Conservation (phyloP, 2,113 vertebrate genomes). For the Naja naja region DNA sequence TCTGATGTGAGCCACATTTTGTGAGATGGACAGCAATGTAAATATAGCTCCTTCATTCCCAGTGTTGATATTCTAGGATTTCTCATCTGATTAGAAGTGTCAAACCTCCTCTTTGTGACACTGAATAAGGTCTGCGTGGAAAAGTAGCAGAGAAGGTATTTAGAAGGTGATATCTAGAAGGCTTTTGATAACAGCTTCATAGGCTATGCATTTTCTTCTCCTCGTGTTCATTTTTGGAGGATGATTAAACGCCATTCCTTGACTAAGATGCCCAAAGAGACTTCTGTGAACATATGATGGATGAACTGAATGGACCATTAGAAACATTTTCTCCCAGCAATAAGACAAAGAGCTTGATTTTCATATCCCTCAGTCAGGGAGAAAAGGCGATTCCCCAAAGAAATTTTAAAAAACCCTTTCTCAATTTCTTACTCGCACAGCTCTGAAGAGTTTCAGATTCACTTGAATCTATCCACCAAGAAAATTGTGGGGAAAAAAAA, state of each 20-base stretch:
- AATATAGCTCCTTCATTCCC: not conserved
- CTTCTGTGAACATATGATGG: not conserved
- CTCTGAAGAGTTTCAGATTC: constrained; percentile 10
- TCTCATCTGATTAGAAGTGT: not conserved
- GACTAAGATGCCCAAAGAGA: not conserved
- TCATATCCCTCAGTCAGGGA: constrained; percentile 23
- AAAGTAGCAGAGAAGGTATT: not conserved
- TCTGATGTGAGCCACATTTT: not conserved
- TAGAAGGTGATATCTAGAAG: not conserved
- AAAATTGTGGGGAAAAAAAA: not conserved
- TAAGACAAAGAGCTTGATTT: constrained; percentile 6
- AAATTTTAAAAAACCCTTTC: constrained; percentile 17
- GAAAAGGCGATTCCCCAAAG: constrained; percentile 7
- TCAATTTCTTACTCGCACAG: not conserved
- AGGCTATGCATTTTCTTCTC: not conserved
- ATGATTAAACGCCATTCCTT: not conserved
- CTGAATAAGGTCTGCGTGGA: not conserved
- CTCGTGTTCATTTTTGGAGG: not conserved
- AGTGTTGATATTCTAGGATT: not conserved
- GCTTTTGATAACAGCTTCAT: too few relatives aligned
- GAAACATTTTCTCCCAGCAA: constrained; percentile 11
- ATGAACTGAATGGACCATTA: not conserved
- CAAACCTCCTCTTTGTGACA: not conserved
- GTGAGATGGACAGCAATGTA: not conserved
- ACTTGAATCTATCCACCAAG: not conserved